Base-by-base conservation (phyloP, 2,797 vertebrate species). In the Siniperca obscura region DNA sequence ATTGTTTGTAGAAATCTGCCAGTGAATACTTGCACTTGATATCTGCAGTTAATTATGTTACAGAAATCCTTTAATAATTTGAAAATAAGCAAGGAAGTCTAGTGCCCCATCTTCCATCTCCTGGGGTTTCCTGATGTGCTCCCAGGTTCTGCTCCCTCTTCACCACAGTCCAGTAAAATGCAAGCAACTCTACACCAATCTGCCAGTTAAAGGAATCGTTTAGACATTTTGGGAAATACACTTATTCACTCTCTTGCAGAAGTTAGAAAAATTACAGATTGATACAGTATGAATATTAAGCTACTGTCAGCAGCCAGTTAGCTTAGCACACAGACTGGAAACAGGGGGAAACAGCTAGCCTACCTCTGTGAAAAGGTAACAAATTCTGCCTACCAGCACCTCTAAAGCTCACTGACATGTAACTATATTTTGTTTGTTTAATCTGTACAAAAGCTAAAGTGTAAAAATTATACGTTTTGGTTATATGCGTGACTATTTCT, bases 271-370 rank as follows among this genome's bases (percentile, higher is more conserved):
- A 59, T 30, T 30, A 3, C 50, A 16, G 12, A 60, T 27, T 42
- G 17, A 10, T 52, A 22, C 8, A 0, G 10, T 52, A 22, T 52
- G 50, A 52, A 52, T 52, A 52, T 22, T 8, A 52, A 52, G 50
- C 50, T 22, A 22, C 50, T 3, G 50, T 52, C 21, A 52, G 50
- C 50, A 19, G 46, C 46, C 46, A 48, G 14, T 48, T 64, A 64
- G 38, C 61, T 62, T 62, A 50, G 27, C 27, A 67, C 27, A 67
- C 13, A 50, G 70, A 74, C 65, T 59, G 46, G 27, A 70, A 74
- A 78, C 70, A 59, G 3, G 13, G 3, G 17, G 50, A 38, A 70
- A 56, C 36, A 30, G 42, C 14, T 44, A 60, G 19, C 4, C 19
- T 27, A 6, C 30, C 60, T 66, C 62, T 30, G 27, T 53, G 25